Conservation (phyloP, 2,113 vertebrate genomes). For the Vicugna pacos region DNA sequence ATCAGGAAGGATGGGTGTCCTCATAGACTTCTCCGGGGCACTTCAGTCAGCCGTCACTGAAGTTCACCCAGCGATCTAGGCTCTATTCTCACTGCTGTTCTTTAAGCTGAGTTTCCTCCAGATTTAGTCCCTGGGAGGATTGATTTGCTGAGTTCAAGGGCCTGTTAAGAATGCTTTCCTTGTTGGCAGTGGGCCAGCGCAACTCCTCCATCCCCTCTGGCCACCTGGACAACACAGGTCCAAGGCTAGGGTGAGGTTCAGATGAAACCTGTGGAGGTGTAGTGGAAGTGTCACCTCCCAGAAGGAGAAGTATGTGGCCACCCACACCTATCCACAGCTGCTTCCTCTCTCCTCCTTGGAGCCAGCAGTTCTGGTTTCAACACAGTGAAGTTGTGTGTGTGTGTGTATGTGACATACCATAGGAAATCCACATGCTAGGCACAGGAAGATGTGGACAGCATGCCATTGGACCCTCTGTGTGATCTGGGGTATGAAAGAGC, state of each 20-base stretch:
- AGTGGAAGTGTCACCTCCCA: slow-evolving; percentile 61
- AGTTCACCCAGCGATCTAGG: background rate
- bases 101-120: background rate
- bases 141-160: background rate
- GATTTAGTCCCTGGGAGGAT: background rate
- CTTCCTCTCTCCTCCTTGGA: slow-evolving; percentile 52
- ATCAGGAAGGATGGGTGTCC: background rate
- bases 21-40: background rate
- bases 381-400: background rate
- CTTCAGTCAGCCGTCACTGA: background rate
- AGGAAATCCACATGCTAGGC: background rate
- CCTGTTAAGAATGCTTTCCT: background rate
- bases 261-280: slow-evolving; percentile 77
- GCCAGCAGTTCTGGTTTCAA: slow-evolving; percentile 45
- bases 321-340: slow-evolving; percentile 33
- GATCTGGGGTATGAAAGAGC: background rate
- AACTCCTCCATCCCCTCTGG: background rate
- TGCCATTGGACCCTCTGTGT: background rate
- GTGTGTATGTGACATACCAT: background rate
- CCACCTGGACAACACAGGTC: background rate
- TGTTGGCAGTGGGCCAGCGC: background rate
- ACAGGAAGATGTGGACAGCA: background rate
- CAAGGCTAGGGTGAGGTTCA: slow-evolving; percentile 69
- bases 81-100: background rate
- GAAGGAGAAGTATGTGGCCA: slow-evolving; percentile 59